These are phyloP conservation scores for Pavo muticus DNA, from an alignment of 2,113 vertebrate species.

Conservation along the genomic window DNA sequence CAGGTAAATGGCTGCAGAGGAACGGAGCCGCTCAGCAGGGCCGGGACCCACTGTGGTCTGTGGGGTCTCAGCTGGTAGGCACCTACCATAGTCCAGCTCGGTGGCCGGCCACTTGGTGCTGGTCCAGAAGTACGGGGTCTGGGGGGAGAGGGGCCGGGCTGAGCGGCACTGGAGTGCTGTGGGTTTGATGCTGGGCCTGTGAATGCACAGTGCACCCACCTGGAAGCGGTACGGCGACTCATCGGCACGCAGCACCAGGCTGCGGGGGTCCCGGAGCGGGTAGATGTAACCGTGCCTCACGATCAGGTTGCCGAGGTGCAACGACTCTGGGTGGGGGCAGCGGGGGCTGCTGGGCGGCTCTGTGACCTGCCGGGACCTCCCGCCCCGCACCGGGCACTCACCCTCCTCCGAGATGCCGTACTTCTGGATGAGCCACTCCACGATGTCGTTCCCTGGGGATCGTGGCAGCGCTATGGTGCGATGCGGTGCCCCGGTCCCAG, in stretches of 20 bases:
- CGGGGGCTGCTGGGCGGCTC: background rate
- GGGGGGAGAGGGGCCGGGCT: background rate
- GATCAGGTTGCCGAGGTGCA: conserved; percentile 86
- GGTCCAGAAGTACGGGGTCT: conserved; percentile 96
- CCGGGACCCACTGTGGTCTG: too few relatives aligned
- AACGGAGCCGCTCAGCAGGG: background rate
- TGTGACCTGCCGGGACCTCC: rapidly evolving
- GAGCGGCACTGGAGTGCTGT: background rate
- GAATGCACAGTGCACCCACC: conserved; percentile 61
- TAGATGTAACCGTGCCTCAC: conserved; percentile 90
- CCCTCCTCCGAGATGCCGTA: conserved; percentile 86
- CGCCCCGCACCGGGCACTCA: conserved; percentile 35
- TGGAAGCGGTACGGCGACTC: conserved; percentile 92
- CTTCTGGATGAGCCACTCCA: conserved; percentile 89
- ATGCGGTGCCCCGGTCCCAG: background rate
- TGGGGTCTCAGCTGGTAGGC: rapidly evolving
- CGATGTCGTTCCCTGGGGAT: conserved; percentile 83
- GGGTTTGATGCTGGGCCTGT: rapidly evolving
- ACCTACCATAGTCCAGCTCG: conserved; percentile 92
- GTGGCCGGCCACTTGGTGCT: conserved; percentile 90
- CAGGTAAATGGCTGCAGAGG: conserved; percentile 88
- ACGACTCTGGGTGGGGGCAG: conserved; percentile 78
- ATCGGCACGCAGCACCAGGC: conserved; percentile 80
- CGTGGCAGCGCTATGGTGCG: background rate
- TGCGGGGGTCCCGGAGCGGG: conserved; percentile 84